These are phyloP conservation scores for Rhizoglyphus robini DNA, from an alignment of 1,140 invertebrate species.

Conservation along the genomic window DNA sequence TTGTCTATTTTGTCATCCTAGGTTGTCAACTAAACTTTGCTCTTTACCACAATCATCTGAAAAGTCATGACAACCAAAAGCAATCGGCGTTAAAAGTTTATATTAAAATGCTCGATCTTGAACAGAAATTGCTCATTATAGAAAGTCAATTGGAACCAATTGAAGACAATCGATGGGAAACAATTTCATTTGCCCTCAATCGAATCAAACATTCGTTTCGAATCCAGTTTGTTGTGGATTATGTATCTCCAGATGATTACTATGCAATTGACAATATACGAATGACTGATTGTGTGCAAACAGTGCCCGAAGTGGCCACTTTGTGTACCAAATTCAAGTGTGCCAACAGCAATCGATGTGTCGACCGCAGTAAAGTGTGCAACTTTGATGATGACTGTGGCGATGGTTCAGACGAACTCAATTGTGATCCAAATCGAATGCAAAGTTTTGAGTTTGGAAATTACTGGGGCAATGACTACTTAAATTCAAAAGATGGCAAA, in stretches of 20 bases:
- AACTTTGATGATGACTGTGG: conserved; percentile 32
- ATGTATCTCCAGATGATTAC: neutral
- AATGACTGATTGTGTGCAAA: neutral
- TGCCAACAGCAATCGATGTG: neutral
- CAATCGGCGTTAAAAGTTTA: neutral
- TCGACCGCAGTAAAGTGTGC: neutral
- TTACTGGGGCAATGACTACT: neutral
- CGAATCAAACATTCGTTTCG: neutral
- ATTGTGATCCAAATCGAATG: conserved; percentile 22
- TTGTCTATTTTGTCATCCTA: too few relatives aligned
- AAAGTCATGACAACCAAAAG: neutral
- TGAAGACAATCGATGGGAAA: neutral
- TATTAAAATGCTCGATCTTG: neutral
- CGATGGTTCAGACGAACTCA: conserved; percentile 33
- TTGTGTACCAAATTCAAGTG: neutral
- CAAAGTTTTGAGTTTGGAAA: neutral
- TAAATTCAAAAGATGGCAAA: neutral
- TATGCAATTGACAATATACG: neutral
- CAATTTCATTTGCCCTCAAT: neutral
- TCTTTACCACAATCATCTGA: neutral
- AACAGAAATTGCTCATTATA: neutral
- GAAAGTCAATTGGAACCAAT: neutral
- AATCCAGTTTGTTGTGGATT: neutral
- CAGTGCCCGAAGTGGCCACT: too few relatives aligned
- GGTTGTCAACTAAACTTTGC: neutral